phyloP scores from a whole-genome alignment of 2,113 vertebrate species.

The Brachyistius frenatus region DNA sequence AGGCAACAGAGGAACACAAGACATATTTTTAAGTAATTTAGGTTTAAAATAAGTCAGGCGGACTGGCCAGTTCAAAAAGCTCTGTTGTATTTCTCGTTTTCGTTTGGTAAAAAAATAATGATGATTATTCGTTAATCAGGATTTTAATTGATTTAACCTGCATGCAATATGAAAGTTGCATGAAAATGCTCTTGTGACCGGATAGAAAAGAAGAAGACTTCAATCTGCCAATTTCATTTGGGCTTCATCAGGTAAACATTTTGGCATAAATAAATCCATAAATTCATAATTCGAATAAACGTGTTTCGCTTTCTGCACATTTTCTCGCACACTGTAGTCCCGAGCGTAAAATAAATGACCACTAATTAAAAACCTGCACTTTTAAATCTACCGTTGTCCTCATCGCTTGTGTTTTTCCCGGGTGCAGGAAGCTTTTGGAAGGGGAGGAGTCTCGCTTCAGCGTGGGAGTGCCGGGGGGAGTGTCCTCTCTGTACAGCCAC shows the following conservation, averaged over 20 bases:
- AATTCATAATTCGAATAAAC: neutral
- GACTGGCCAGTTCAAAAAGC: no score
- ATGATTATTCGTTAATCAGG: no score
- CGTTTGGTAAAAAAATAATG: no score
- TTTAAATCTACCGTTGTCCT: neutral
- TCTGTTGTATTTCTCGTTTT: no score
- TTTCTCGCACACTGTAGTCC: neutral
- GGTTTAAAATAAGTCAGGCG: no score
- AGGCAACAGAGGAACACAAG: neutral
- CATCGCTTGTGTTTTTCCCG: constrained; percentile 1
- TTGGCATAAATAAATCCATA: neutral
- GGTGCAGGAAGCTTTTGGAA: constrained; percentile 92
- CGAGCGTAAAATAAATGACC: neutral
- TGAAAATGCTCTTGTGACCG: neutral
- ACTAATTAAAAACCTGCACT: neutral
- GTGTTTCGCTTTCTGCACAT: neutral
- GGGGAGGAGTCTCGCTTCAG: constrained; percentile 96
- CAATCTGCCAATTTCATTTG: neutral
- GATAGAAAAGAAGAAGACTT: no score
- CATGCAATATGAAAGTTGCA: neutral
- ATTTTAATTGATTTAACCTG: neutral
- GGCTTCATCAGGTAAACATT: neutral
- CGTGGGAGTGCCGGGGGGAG: constrained; percentile 86
- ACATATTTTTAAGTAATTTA: neutral
- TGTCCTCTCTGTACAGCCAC: constrained; percentile 89